These are phyloP conservation scores for Calliopsis andreniformis DNA, from an alignment of 1,140 invertebrate genomes.

Conservation along the genomic window DNA sequence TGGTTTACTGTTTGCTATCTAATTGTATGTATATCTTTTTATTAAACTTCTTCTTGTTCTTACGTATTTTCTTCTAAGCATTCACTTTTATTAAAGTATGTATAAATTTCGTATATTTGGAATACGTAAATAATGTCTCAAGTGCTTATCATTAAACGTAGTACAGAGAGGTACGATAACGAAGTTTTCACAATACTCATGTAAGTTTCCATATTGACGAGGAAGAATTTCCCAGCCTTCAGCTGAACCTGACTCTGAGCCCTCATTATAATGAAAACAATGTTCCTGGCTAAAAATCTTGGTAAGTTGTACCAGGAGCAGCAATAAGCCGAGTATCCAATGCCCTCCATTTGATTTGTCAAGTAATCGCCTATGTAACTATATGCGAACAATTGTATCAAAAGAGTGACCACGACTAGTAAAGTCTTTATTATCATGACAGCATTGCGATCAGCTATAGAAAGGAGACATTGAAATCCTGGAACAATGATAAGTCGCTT, in stretches of 20 bases:
- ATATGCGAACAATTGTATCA: slow-evolving; percentile 43
- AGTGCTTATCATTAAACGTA: slow-evolving; percentile 47
- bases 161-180: slow-evolving; percentile 52
- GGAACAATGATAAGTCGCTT: slow-evolving; percentile 3
- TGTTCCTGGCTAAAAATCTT: background rate
- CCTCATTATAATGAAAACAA: slow-evolving; percentile 44
- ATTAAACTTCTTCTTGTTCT: background rate
- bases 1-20: too few relatives aligned
- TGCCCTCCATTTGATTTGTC: slow-evolving; percentile 47
- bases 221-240: slow-evolving; percentile 37
- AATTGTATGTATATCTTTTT: background rate
- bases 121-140: background rate
- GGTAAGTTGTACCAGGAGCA: slow-evolving; percentile 45
- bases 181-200: slow-evolving; percentile 56
- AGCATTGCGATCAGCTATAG: slow-evolving; percentile 1
- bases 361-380: slow-evolving; percentile 54
- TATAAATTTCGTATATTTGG: too few relatives aligned
- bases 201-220: slow-evolving; percentile 52
- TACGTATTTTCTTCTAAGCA: too few relatives aligned
- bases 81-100: too few relatives aligned
- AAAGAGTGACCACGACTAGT: background rate
- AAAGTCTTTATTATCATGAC: slow-evolving; percentile 31
- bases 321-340: slow-evolving; percentile 36
- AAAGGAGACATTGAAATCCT: slow-evolving; percentile 50
- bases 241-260: slow-evolving; percentile 24